Percentiles rank a stretch among this genome's conserved stretches.
phyloP scores from a whole-genome alignment of 2,888 invertebrate genomes.

The Synanthedon myopaeformis region DNA sequence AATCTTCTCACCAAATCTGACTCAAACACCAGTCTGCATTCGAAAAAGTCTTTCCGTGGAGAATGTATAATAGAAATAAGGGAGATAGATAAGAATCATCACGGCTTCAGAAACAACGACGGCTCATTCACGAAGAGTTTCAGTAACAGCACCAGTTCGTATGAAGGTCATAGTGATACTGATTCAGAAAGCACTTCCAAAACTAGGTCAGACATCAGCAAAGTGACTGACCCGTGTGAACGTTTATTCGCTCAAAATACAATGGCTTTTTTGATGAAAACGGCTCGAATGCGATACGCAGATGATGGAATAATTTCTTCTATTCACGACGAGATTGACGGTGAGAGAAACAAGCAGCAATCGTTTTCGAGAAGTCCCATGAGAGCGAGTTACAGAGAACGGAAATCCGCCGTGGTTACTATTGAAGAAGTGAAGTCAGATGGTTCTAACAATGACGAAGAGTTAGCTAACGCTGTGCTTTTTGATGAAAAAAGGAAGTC shows the following conservation, averaged over 20 bases:
- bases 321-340: conserved; percentile 53
- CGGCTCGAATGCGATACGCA: conserved; percentile 70
- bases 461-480: conserved; percentile 39
- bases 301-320: conserved; percentile 53
- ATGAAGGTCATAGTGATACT: conserved; percentile 75
- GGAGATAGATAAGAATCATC: conserved; percentile 39
- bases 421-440: conserved; percentile 63
- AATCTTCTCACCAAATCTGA: conserved; percentile 57
- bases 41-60: conserved; percentile 48
- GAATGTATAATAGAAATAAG: conserved; percentile 60
- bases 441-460: conserved; percentile 47
- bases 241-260: conserved; percentile 70
- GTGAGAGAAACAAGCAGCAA: conserved; percentile 44
- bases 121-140: conserved; percentile 55
- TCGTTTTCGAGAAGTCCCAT: conserved; percentile 44
- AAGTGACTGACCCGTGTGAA: conserved; percentile 52
- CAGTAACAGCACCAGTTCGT: conserved; percentile 73
- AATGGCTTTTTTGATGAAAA: conserved; percentile 72
- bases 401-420: conserved; percentile 58
- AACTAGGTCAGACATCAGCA: conserved; percentile 34
- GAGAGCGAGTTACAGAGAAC: conserved; percentile 53
- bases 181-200: conserved; percentile 71
- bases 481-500: conserved; percentile 52
- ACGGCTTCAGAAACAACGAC: conserved; percentile 35
- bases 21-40: conserved; percentile 56